These are phyloP conservation scores for Lithobates pipiens DNA, from an alignment of 2,797 vertebrate species.

Conservation along the genomic window DNA sequence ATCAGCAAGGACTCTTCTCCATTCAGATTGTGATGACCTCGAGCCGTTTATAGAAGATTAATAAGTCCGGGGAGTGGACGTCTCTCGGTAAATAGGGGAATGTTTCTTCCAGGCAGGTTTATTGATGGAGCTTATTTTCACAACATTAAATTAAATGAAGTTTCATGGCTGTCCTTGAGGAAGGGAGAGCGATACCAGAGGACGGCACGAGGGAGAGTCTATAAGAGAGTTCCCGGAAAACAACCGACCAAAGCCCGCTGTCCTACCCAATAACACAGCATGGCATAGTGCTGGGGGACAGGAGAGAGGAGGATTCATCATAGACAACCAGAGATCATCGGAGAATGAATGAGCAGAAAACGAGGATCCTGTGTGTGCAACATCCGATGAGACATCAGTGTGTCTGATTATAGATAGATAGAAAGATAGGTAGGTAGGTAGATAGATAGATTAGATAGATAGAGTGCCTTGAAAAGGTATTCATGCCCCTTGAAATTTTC, in stretches of 20 bases:
- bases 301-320: not conserved
- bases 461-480: too few species aligned
- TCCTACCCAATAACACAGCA: not conserved
- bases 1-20: not conserved
- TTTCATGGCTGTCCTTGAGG: conserved; percentile 8
- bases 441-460: not conserved
- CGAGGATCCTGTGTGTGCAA: not conserved
- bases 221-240: not conserved
- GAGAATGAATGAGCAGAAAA: not conserved
- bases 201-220: not conserved
- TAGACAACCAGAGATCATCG: not conserved
- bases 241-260: not conserved
- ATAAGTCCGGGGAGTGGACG: not conserved
- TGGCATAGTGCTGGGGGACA: not conserved
- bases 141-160: not conserved
- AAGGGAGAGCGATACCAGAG: not conserved
- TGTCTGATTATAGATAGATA: not conserved
- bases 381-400: not conserved
- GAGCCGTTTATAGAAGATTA: conserved; percentile 10
- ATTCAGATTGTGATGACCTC: not conserved
- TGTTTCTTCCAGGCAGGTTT: conserved; percentile 12
- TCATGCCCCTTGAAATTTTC: too few species aligned
- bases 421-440: not conserved
- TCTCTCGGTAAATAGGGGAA: conserved; percentile 16
- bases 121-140: conserved; percentile 32